A percentile compares a stretch with the other conserved stretches of the same genome.
phyloP scores from a whole-genome alignment of 2,797 vertebrate species.

The Phyllotis vaccarum region DNA sequence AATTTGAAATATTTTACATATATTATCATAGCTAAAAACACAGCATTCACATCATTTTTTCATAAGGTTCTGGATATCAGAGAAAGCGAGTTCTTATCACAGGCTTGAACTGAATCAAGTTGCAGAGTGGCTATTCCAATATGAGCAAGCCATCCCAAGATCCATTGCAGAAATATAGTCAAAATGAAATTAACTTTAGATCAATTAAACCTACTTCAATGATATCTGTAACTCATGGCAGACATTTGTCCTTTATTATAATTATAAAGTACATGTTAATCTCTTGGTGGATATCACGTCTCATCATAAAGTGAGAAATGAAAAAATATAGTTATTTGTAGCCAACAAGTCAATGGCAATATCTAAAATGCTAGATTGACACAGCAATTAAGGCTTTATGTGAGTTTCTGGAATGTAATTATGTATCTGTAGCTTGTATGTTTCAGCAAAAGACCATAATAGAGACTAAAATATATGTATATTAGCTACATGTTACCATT shows the following conservation, averaged over 20 bases:
- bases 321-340: not conserved
- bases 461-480: not conserved
- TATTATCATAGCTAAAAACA: constrained; percentile 66
- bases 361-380: not conserved
- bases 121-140: not conserved
- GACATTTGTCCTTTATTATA: constrained; percentile 45
- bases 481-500: not conserved
- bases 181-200: constrained; percentile 61
- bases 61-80: not conserved
- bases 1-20: constrained; percentile 71
- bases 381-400: not conserved
- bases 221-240: not conserved
- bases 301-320: not conserved
- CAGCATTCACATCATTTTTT: constrained; percentile 11
- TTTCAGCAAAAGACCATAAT: not conserved
- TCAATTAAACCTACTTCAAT: constrained; percentile 62
- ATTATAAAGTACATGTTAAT: not conserved
- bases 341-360: not conserved
- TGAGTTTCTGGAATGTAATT: not conserved
- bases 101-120: not conserved
- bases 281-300: not conserved
- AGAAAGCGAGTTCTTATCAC: not conserved
- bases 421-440: not conserved
- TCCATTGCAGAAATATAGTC: constrained; percentile 53
- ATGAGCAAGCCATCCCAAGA: not conserved